Percentiles rank a stretch among this genome's conserved stretches.
Conservation (phyloP, 2,797 vertebrate species). For the Cyclopterus lumpus region DNA sequence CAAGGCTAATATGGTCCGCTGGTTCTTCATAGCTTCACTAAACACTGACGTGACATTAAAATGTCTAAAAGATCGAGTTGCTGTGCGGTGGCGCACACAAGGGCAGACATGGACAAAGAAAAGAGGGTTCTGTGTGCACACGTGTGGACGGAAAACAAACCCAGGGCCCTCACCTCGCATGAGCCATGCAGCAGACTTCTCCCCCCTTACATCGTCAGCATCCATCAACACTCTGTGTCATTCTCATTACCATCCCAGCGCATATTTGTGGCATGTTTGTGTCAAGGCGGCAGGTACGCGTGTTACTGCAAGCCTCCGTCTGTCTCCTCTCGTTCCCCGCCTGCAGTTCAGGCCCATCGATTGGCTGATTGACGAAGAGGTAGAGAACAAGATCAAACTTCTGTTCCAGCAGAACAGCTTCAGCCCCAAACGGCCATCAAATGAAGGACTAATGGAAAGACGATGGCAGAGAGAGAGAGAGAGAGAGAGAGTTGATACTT, state of each 20-base stretch:
- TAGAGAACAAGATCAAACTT: constrained; percentile 2
- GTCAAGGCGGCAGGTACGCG: neutral
- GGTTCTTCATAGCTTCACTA: neutral
- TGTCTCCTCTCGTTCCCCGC: neutral
- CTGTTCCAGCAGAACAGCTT: neutral
- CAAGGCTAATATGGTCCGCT: constrained; percentile 3
- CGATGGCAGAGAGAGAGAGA: neutral
- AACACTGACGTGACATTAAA: constrained; percentile 3
- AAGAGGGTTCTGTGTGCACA: constrained; percentile 21
- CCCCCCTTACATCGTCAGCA: constrained; percentile 16
- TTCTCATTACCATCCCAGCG: constrained; percentile 19
- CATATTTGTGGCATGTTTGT: no score
- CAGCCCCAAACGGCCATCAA: neutral
- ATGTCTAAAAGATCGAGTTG: constrained; percentile 29
- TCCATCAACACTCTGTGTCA: constrained; percentile 17
- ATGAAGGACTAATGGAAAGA: neutral
- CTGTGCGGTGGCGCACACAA: neutral
- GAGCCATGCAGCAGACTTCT: constrained; percentile 31
- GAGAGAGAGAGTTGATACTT: neutral
- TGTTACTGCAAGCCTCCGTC: neutral
- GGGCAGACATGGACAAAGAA: constrained; percentile 36
- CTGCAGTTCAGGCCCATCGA: neutral
- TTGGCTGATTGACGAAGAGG: neutral
- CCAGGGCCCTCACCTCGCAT: constrained; percentile 35
- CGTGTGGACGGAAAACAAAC: constrained; percentile 39